These are phyloP conservation scores for Xanthorhoe spadicearia DNA, from an alignment of 2,888 invertebrate genomes.

Conservation along the genomic window DNA sequence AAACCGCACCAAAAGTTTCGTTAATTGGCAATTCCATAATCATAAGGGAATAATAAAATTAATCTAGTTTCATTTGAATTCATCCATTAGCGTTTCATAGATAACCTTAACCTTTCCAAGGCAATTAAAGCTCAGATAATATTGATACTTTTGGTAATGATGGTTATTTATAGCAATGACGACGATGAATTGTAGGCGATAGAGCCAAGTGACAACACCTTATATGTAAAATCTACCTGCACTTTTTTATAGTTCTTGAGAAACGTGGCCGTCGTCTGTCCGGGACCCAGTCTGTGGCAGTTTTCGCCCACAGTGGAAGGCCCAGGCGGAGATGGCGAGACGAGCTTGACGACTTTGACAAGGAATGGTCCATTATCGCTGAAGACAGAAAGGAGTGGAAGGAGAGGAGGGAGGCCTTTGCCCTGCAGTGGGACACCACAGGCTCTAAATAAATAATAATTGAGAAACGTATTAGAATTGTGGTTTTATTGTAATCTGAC, in stretches of 20 bases:
- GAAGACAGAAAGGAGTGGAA: too few relatives aligned
- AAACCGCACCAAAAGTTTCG: conserved; percentile 30
- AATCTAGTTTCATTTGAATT: conserved; percentile 41
- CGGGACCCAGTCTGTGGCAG: too few relatives aligned
- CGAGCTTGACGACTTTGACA: too few relatives aligned
- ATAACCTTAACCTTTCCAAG: conserved; percentile 40
- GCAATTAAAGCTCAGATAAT: conserved; percentile 33
- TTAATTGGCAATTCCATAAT: conserved; percentile 57
- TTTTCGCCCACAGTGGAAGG: too few relatives aligned
- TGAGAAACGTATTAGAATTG: conserved; percentile 3
- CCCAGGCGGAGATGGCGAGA: too few relatives aligned
- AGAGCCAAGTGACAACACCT: conserved; percentile 11
- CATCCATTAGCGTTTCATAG: conserved; percentile 27
- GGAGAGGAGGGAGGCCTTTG: too few relatives aligned
- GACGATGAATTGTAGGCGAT: conserved; percentile 18
- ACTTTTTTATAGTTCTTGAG: not conserved
- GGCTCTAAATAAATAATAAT: too few relatives aligned
- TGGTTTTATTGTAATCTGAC: not conserved
- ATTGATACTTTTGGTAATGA: conserved; percentile 23
- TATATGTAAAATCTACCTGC: not conserved
- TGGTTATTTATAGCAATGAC: conserved; percentile 19
- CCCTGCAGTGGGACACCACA: too few relatives aligned
- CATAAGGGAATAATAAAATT: conserved; percentile 46
- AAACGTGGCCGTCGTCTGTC: too few relatives aligned
- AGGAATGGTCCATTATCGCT: too few relatives aligned